A percentile compares a stretch with the other conserved stretches of the same genome.
These are phyloP conservation scores for Nerophis lumbriciformis DNA, from an alignment of 2,113 vertebrate genomes.

Conservation along the genomic window DNA sequence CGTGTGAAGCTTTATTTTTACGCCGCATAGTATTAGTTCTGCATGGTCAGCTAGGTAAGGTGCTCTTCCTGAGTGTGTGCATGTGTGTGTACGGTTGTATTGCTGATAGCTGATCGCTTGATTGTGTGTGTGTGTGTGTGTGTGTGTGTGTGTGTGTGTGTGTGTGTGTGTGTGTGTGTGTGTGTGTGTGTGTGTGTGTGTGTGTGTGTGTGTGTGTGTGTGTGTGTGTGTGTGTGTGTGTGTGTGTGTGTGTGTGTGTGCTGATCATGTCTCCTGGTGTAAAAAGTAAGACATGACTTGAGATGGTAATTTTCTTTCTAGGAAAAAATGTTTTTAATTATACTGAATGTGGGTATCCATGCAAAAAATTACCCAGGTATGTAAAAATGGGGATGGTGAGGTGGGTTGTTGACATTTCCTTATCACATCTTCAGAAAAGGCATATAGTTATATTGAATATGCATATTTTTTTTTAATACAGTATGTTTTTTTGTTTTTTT, in stretches of 20 bases:
- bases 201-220: too few species aligned
- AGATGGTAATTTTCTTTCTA: conserved; percentile 16
- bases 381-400: too few species aligned
- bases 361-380: background rate
- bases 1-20: conserved; percentile 9
- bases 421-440: too few species aligned
- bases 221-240: too few species aligned
- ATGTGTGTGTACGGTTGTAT: conserved; percentile 7
- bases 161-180: too few species aligned
- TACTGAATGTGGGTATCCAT: background rate
- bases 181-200: too few species aligned
- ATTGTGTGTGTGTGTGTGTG: background rate
- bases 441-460: too few species aligned
- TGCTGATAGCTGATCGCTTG: background rate
- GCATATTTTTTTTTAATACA: too few species aligned
- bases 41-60: conserved; percentile 48
- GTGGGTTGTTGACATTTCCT: too few species aligned
- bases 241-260: background rate
- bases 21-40: conserved; percentile 40
- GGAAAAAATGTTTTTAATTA: conserved; percentile 8
- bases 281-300: conserved; percentile 24
- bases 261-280: conserved; percentile 37
- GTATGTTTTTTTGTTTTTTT: too few species aligned
- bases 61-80: background rate
- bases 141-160: too few species aligned